Conservation (phyloP, 2,888 invertebrate species). For the Sarcophaga caerulescens region DNA sequence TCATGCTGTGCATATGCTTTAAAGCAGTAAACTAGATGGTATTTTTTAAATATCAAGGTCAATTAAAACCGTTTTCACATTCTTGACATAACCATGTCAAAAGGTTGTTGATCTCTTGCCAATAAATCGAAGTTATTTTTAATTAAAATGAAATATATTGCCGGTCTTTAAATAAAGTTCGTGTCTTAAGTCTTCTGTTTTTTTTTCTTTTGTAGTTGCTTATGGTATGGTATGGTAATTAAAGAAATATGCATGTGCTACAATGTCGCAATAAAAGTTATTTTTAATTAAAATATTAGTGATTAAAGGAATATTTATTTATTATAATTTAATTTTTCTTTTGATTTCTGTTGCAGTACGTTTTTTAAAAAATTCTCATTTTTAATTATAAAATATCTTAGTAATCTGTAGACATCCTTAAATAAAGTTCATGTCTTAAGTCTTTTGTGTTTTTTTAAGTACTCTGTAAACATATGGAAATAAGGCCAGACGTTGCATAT, state of each 20-base stretch:
- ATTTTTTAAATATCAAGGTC: constrained; percentile 25
- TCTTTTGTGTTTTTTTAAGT: too few relatives aligned
- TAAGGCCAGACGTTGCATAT: too few relatives aligned
- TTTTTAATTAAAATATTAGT: too few relatives aligned
- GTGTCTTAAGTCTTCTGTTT: neutral
- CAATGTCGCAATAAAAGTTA: too few relatives aligned
- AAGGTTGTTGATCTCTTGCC: neutral
- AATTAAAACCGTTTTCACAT: neutral
- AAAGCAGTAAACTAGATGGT: neutral
- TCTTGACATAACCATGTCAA: constrained; percentile 31
- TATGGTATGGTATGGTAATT: neutral
- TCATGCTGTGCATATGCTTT: constrained; percentile 29
- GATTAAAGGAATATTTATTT: too few relatives aligned
- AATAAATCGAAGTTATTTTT: neutral
- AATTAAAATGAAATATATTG: neutral
- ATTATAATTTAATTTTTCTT: too few relatives aligned
- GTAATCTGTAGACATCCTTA: too few relatives aligned
- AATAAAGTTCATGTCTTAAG: too few relatives aligned
- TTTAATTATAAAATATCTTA: too few relatives aligned
- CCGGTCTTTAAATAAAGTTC: neutral
- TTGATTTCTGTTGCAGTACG: too few relatives aligned
- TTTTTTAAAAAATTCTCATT: too few relatives aligned
- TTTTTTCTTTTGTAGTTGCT: neutral
- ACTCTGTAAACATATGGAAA: too few relatives aligned
- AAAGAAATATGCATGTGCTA: neutral